Conservation (phyloP, 2,113 vertebrate species). For the Scophthalmus maximus region DNA sequence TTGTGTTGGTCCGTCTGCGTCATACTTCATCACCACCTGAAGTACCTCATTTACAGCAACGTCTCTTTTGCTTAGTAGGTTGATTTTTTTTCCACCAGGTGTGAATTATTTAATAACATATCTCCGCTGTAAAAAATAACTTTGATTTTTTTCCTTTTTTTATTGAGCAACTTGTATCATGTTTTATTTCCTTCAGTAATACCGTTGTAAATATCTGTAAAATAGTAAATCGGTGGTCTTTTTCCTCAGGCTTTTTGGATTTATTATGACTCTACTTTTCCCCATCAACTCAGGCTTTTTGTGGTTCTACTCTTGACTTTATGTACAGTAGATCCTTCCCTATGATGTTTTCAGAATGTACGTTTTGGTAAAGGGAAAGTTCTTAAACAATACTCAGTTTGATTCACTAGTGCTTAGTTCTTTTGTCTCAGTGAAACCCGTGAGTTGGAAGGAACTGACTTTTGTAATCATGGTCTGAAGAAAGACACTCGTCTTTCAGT, state of each 20-base stretch:
- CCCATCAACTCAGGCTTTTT: conserved; percentile 95
- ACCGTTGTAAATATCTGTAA: conserved; percentile 98
- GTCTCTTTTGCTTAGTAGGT: conserved; percentile 88
- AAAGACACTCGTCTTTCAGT: conserved; percentile 73
- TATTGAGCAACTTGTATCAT: conserved; percentile 85
- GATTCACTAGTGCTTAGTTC: conserved; percentile 74
- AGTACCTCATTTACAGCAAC: conserved; percentile 98
- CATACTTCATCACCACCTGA: conserved; percentile 87
- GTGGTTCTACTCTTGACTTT: conserved; percentile 84
- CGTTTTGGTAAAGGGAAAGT: conserved; percentile 87
- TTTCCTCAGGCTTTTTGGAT: conserved; percentile 91
- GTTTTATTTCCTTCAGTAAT: conserved; percentile 85
- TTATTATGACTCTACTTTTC: conserved; percentile 85
- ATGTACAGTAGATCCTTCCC: conserved; percentile 82
- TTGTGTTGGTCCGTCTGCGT: conserved; percentile 31
- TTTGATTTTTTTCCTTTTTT: conserved; percentile 78
- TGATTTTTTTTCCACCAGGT: conserved; percentile 89
- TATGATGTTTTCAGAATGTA: conserved; percentile 91
- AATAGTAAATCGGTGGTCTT: conserved; percentile 93
- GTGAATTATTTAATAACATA: conserved; percentile 99
- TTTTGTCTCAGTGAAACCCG: conserved; percentile 73
- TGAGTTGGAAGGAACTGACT: conserved; percentile 69
- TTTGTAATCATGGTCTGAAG: conserved; percentile 70
- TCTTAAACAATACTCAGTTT: conserved; percentile 80
- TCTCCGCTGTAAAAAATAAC: conserved; percentile 93